Percentiles rank a stretch among this genome's conserved stretches.
Conservation (phyloP, 2,797 vertebrate species). For the Triplophysa yarkandensis region DNA sequence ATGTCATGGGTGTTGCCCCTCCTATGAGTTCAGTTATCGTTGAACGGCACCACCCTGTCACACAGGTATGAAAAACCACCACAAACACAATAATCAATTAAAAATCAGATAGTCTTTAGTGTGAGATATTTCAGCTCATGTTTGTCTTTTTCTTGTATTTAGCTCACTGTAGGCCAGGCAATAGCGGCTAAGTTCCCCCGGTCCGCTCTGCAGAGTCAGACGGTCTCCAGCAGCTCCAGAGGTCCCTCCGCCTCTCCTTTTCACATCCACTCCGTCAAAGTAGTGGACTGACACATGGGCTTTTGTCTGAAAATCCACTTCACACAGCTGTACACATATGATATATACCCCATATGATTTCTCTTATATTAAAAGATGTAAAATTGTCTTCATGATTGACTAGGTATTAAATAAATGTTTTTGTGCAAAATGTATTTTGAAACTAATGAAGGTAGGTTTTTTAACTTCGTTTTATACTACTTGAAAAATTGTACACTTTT, state of each 20-base stretch:
- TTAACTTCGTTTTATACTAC: slow-evolving; percentile 26
- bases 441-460: neutral
- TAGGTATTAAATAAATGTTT: slow-evolving; percentile 12
- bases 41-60: slow-evolving; percentile 92
- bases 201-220: slow-evolving; percentile 73
- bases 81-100: neutral
- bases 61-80: slow-evolving; percentile 76
- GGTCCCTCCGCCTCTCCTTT: slow-evolving; percentile 65
- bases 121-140: neutral
- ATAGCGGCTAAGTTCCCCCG: slow-evolving; percentile 86
- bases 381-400: neutral
- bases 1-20: slow-evolving; percentile 86
- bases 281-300: slow-evolving; percentile 80
- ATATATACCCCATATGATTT: neutral
- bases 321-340: neutral
- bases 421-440: neutral
- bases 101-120: too few relatives aligned
- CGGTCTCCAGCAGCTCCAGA: slow-evolving; percentile 62
- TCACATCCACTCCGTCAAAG: slow-evolving; percentile 85
- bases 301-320: neutral
- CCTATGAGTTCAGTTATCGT: slow-evolving; percentile 90
- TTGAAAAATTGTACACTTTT: slow-evolving; percentile 2
- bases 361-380: neutral
- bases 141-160: slow-evolving; percentile 59
- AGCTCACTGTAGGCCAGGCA: slow-evolving; percentile 91